phyloP scores from a whole-genome alignment of 53 echinoderm and acorn worm species.

The Pentamera pediparva region DNA sequence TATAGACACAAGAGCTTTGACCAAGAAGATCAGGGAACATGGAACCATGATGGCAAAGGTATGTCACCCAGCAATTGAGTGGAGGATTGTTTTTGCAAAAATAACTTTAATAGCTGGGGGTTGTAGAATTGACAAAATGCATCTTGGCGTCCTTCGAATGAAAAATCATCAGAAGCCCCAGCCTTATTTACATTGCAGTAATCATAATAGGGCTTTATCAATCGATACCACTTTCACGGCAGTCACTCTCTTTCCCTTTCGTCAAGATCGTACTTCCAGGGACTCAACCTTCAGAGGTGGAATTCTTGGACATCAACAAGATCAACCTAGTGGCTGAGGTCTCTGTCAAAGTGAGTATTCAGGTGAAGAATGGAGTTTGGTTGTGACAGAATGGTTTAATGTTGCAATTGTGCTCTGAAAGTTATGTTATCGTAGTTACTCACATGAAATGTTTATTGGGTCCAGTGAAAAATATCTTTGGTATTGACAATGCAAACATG shows the following conservation, averaged over 20 bases:
- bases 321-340: slow-evolving; percentile 81
- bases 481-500: too few species aligned
- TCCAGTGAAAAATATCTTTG: neutral
- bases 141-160: too few species aligned
- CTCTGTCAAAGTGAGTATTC: slow-evolving; percentile 54
- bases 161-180: too few species aligned
- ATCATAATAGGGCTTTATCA: too few species aligned
- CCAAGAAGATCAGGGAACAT: slow-evolving; percentile 79
- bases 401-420: neutral
- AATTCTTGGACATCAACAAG: slow-evolving; percentile 70
- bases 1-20: slow-evolving; percentile 84
- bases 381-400: neutral
- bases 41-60: slow-evolving; percentile 99
- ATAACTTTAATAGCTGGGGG: too few species aligned
- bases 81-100: too few species aligned
- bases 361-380: neutral
- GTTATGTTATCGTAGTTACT: neutral
- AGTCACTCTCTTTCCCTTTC: too few species aligned
- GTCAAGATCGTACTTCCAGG: slow-evolving; percentile 74
- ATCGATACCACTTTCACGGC: too few species aligned
- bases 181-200: too few species aligned
- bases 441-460: neutral
- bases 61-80: too few species aligned
- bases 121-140: too few species aligned
- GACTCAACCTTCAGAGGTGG: slow-evolving; percentile 51